Percentiles rank a stretch among this genome's conserved stretches.
Evolutionary conservation across 2,888 invertebrate genomes (phyloP).

Genomic region (Auanema freiburgensis): DNA sequence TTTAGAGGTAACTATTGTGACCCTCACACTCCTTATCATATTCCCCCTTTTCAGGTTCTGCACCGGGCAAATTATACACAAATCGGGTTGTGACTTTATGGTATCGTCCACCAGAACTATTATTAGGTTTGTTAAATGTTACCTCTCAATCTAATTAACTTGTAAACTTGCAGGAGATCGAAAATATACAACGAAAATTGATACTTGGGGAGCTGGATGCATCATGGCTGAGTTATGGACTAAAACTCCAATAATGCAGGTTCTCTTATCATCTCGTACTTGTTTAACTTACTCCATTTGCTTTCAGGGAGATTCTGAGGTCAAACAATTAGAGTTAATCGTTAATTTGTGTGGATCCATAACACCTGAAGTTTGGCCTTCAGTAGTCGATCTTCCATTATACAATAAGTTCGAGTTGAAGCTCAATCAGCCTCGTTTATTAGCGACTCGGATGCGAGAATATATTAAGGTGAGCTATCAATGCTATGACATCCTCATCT

Average conservation of each 20-base stretch:
- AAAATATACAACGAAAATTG: constrained; percentile 94
- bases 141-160: no score
- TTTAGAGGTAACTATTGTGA: constrained; percentile 2
- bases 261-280: constrained; percentile 8
- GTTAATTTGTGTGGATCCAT: constrained; percentile 95
- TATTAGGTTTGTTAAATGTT: constrained; percentile 54
- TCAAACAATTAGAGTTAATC: constrained; percentile 90
- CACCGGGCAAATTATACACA: no score
- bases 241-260: constrained; percentile 71
- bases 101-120: constrained; percentile 74
- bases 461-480: no score
- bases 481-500: no score
- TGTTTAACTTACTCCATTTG: neutral
- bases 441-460: no score
- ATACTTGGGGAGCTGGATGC: constrained; percentile 89
- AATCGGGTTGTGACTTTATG: constrained; percentile 95
- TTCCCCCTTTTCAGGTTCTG: no score
- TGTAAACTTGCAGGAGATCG: constrained; percentile 66
- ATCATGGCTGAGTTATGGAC: constrained; percentile 99
- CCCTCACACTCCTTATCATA: no score
- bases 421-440: constrained; percentile 16
- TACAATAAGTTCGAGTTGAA: constrained; percentile 24
- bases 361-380: constrained; percentile 81
- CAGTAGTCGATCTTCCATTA: constrained; percentile 38
- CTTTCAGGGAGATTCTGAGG: constrained; percentile 84